Evolutionary conservation across 2,888 invertebrate genomes (phyloP).

Genomic region (Amphipoea lucens): DNA sequence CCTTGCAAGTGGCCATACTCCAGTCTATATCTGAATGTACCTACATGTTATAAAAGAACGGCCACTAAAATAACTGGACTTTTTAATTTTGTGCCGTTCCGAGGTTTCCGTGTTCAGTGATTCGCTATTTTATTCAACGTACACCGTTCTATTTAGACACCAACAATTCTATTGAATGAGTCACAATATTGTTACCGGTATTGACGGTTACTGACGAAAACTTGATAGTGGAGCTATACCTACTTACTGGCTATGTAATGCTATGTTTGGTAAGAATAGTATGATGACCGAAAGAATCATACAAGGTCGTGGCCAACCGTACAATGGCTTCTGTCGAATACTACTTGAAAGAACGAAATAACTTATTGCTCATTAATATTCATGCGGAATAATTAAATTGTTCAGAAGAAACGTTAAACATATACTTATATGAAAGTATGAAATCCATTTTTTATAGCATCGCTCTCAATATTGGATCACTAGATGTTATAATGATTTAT

Average conservation of each 20-base stretch:
- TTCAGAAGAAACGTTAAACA: conserved; percentile 36
- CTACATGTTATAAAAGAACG: conserved; percentile 60
- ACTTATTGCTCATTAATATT: conserved; percentile 71
- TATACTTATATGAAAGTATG: background rate
- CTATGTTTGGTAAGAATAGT: conserved; percentile 75
- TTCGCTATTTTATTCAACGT: conserved; percentile 73
- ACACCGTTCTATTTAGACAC: conserved; percentile 79
- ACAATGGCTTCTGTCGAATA: conserved; percentile 82
- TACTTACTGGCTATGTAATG: conserved; percentile 64
- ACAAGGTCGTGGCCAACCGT: conserved; percentile 85
- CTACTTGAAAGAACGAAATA: conserved; percentile 62
- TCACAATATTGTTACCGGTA: conserved; percentile 75
- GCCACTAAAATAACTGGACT: conserved; percentile 70
- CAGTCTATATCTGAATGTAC: conserved; percentile 69
- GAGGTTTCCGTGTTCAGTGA: conserved; percentile 74
- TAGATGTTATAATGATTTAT: conserved; percentile 25
- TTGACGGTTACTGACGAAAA: conserved; percentile 77
- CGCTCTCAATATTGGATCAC: conserved; percentile 3
- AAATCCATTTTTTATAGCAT: conserved; percentile 12
- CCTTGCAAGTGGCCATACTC: conserved; percentile 76
- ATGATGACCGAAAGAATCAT: conserved; percentile 79
- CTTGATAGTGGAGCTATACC: conserved; percentile 71
- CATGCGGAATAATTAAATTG: conserved; percentile 60
- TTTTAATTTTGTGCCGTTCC: conserved; percentile 65
- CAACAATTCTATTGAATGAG: conserved; percentile 78